Percentiles rank a stretch among this genome's conserved stretches.
phyloP scores from a whole-genome alignment of 2,797 vertebrate species.

The Melanotaenia trifasciata region DNA sequence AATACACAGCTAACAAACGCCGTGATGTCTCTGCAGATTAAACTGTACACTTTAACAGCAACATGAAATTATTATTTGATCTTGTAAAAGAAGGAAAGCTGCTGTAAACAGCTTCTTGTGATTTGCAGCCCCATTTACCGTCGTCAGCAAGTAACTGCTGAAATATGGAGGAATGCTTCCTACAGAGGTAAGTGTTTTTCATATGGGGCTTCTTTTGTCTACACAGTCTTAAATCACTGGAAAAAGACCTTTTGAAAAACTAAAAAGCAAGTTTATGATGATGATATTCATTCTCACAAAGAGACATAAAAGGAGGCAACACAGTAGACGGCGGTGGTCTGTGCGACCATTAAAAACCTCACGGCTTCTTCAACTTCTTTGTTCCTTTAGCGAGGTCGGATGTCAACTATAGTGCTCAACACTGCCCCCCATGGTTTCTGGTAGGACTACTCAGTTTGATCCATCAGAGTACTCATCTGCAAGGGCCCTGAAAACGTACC shows the following conservation, averaged over 20 bases:
- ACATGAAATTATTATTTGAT: slow-evolving; percentile 8
- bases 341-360: too few species aligned
- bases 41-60: slow-evolving; percentile 10
- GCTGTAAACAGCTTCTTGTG: slow-evolving; percentile 19
- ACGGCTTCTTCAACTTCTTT: too few species aligned
- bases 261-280: background rate
- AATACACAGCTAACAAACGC: slow-evolving; percentile 32
- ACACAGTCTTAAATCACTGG: background rate
- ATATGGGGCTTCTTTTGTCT: background rate
- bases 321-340: too few species aligned
- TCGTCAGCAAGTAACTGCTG: slow-evolving; percentile 2
- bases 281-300: too few species aligned
- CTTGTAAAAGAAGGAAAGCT: slow-evolving; percentile 21
- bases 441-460: too few species aligned
- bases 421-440: too few species aligned
- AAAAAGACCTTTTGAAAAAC: background rate
- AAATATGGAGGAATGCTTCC: background rate
- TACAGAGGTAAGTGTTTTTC: background rate
- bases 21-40: background rate
- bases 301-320: too few species aligned
- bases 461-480: too few species aligned
- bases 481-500: too few species aligned
- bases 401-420: too few species aligned
- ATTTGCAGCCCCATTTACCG: slow-evolving; percentile 16
- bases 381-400: too few species aligned